A percentile compares a stretch with the other conserved stretches of the same genome.
These are phyloP conservation scores for Misgurnus mizolepis DNA, from an alignment of 2,113 vertebrate genomes.

Conservation along the genomic window DNA sequence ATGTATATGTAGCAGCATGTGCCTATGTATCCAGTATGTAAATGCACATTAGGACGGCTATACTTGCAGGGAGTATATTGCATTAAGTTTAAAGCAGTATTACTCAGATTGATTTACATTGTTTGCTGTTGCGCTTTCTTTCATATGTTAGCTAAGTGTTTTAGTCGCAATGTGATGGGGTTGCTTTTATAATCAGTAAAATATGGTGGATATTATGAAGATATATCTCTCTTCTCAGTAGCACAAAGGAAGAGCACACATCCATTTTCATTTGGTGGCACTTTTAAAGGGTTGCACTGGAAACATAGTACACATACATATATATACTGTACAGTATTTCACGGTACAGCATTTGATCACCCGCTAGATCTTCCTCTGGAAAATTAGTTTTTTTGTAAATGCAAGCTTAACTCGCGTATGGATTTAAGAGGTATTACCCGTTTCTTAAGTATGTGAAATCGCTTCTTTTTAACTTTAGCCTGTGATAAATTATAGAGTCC, in stretches of 20 bases:
- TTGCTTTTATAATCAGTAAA: slow-evolving; percentile 65
- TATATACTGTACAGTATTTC: slow-evolving; percentile 36
- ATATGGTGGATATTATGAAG: slow-evolving; percentile 56
- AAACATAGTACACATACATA: slow-evolving; percentile 40
- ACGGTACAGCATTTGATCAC: slow-evolving; percentile 38
- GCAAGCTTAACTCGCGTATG: slow-evolving; percentile 29
- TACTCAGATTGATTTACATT: slow-evolving; percentile 79
- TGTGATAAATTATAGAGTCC: slow-evolving; percentile 73
- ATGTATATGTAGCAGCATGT: slow-evolving; percentile 51
- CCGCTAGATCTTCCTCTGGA: slow-evolving; percentile 1
- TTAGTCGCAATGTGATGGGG: slow-evolving; percentile 56
- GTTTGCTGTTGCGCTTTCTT: slow-evolving; percentile 58
- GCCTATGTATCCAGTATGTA: slow-evolving; percentile 71
- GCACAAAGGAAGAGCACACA: slow-evolving; percentile 59
- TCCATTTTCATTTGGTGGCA: slow-evolving; percentile 67
- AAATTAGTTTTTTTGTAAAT: slow-evolving; percentile 34
- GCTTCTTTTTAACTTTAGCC: slow-evolving; percentile 56
- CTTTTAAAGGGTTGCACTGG: slow-evolving; percentile 54
- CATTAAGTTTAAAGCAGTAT: slow-evolving; percentile 78
- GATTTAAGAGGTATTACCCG: slow-evolving; percentile 46
- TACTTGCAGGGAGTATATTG: slow-evolving; percentile 75
- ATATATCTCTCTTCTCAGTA: slow-evolving; percentile 52
- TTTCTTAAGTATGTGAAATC: slow-evolving; percentile 49
- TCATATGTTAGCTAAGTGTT: slow-evolving; percentile 67
- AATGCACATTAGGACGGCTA: slow-evolving; percentile 74